A percentile compares a stretch with the other conserved stretches of the same genome.
phyloP scores from a whole-genome alignment of 2,888 invertebrate genomes.

The Sphaerophoria rueppellii region DNA sequence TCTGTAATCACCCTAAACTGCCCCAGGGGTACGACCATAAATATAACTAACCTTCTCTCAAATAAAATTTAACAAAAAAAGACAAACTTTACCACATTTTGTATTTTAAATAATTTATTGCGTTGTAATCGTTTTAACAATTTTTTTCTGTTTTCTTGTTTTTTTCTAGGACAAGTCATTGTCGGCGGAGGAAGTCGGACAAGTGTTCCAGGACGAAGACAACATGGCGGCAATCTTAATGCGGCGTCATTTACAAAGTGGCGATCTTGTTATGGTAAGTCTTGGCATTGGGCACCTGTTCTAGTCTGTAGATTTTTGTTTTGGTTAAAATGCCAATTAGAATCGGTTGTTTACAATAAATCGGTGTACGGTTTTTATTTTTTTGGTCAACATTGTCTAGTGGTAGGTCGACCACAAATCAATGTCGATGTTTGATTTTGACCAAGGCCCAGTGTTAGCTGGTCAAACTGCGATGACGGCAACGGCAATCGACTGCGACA shows the following conservation, averaged over 20 bases:
- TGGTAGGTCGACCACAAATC: slow-evolving; percentile 68
- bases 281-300: slow-evolving; percentile 43
- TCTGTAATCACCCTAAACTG: slow-evolving; percentile 47
- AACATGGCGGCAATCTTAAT: slow-evolving; percentile 94
- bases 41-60: slow-evolving; percentile 33
- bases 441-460: slow-evolving; percentile 43
- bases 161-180: slow-evolving; percentile 83
- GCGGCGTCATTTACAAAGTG: slow-evolving; percentile 89
- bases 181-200: slow-evolving; percentile 86
- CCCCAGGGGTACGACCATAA: slow-evolving; percentile 56
- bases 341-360: slow-evolving; percentile 46
- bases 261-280: slow-evolving; percentile 93
- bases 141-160: slow-evolving; percentile 44
- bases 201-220: slow-evolving; percentile 93
- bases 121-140: slow-evolving; percentile 51
- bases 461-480: slow-evolving; percentile 31
- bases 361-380: not conserved
- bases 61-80: slow-evolving; percentile 9
- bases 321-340: slow-evolving; percentile 57
- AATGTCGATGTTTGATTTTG: slow-evolving; percentile 60
- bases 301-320: not conserved
- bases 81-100: slow-evolving; percentile 17
- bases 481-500: not conserved
- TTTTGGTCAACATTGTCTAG: slow-evolving; percentile 41
- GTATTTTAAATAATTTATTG: slow-evolving; percentile 24